Conservation (phyloP, 2,797 vertebrate species). For the Acrocephalus scirpaceus region DNA sequence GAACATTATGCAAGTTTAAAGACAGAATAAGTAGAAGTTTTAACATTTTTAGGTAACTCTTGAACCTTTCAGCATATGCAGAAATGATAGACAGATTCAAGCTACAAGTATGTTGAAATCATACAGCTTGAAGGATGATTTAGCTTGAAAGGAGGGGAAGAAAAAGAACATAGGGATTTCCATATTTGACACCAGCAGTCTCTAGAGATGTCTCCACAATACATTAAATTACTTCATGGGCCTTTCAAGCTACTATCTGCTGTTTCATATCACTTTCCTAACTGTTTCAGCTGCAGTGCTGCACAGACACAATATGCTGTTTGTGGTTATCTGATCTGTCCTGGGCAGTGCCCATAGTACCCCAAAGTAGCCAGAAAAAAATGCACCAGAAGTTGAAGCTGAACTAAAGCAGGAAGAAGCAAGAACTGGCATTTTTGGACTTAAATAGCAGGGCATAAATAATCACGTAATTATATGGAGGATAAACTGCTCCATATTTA, state of each 20-base stretch:
- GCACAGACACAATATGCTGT: background rate
- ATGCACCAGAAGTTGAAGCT: background rate
- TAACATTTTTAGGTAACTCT: background rate
- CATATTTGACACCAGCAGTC: background rate
- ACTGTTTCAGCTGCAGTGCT: background rate
- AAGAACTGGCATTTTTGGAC: background rate
- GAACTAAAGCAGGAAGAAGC: background rate
- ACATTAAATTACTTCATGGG: background rate
- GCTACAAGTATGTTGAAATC: background rate
- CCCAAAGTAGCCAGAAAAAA: background rate
- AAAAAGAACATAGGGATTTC: background rate
- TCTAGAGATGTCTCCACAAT: background rate
- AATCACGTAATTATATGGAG: background rate
- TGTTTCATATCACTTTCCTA: background rate
- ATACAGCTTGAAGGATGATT: background rate
- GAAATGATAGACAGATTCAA: background rate
- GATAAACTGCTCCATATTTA: background rate
- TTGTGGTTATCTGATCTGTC: background rate
- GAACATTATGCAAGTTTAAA: background rate
- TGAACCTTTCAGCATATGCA: background rate
- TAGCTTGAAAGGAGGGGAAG: background rate
- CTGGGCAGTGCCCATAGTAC: rapidly evolving
- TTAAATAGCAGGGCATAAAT: background rate
- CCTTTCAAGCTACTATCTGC: background rate
- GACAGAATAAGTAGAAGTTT: background rate